Base-by-base conservation (phyloP, 2,113 vertebrate genomes). In the Verasper variegatus region DNA sequence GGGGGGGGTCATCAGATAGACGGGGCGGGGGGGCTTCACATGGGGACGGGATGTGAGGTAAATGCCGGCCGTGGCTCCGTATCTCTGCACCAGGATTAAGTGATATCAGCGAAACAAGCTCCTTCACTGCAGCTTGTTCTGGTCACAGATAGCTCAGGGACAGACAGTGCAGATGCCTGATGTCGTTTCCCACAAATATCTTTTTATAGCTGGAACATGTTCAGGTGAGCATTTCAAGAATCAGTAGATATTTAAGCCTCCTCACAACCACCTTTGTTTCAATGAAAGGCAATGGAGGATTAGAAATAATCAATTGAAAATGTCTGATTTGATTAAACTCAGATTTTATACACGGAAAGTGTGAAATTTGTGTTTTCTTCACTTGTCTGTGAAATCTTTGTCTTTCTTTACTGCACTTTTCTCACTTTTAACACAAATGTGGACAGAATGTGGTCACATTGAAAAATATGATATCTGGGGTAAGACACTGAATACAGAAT, bases 61-160 rank as follows among this genome's bases (percentile, higher is more conserved):
- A 70, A 80, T 57, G 58, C 71, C 49, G 70, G 57, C 71, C 68
- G 75, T 9, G 18, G 75, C 71, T 71, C 66, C 0, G 67, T 87
- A 88, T 89, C 88, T 86, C 59, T 57, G 37, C 56, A 15, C 4
- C 60, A 60, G 87, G 85, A 90, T 89, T 85, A 86, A 84, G 73
- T 87, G 79, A 88, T 90, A 82, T 72, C 24, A 68, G 24, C 73
- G 74, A 59, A 51, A 61, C 68, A 45, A 49, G n/a, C 77, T 71
- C 73, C 64, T 83, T 78, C 54, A 83, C 67, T 73, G 21, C 49
- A 12, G 78, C 56, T 67, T 64, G 65, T 55, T 68, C 78, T 76
- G 56, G 52, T 74, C 63, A 21, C 51, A 66, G 62, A 79, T 64
- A 82, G 47, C 69, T 68, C 49, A 21, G 35, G 85, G 79, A 83